Conservation (phyloP, 2,797 vertebrate species). For the Parotocinclus haroldoi region DNA sequence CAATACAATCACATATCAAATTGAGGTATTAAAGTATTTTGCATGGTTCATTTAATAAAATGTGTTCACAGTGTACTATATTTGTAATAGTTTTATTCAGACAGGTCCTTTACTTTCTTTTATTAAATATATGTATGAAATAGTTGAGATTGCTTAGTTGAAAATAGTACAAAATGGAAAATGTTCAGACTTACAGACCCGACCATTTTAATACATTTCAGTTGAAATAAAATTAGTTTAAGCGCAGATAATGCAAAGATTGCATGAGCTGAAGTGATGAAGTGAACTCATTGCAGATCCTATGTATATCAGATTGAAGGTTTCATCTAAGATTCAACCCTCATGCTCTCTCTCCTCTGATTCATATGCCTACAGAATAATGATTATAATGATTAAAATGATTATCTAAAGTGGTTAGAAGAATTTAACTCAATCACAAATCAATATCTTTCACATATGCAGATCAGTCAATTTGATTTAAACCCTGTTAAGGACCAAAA, state of each 20-base stretch:
- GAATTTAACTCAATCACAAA: background rate
- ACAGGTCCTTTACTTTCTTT: background rate
- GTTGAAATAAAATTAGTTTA: background rate
- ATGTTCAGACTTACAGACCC: background rate
- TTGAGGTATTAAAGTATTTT: conserved; percentile 24
- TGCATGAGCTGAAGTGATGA: background rate
- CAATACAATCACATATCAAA: conserved; percentile 22
- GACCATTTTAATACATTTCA: background rate
- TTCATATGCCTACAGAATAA: background rate
- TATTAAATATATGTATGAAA: conserved; percentile 13
- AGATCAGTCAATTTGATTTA: no score
- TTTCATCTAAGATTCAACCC: background rate
- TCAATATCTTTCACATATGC: no score
- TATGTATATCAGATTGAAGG: background rate
- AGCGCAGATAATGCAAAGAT: background rate
- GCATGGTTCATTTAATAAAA: conserved; percentile 5
- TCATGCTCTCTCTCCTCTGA: background rate
- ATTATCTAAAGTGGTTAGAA: background rate
- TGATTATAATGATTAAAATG: background rate
- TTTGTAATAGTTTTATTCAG: background rate
- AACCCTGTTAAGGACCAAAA: no score
- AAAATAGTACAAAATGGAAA: conserved; percentile 26
- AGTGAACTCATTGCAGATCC: background rate
- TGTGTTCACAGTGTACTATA: conserved; percentile 15
- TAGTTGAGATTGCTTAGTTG: conserved; percentile 9